Percentiles rank a stretch among this genome's conserved stretches.
Evolutionary conservation across 1,140 invertebrate species (phyloP).

Genomic region (Leptonema lineaticorne): DNA sequence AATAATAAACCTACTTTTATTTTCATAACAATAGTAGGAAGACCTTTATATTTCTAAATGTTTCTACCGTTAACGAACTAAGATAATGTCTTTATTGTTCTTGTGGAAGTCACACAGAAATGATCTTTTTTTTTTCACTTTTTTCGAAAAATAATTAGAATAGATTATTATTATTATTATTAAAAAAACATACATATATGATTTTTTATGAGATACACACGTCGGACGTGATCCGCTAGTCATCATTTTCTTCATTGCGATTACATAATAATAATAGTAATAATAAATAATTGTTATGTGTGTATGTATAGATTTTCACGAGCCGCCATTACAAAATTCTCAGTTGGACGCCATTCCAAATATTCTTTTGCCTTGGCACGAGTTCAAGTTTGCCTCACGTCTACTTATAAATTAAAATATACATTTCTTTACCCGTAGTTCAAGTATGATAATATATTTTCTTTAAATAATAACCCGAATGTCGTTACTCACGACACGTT

Average conservation of each 20-base stretch:
- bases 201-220: no score
- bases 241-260: no score
- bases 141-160: neutral
- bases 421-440: conserved; percentile 21
- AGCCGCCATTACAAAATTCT: conserved; percentile 28
- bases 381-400: conserved; percentile 28
- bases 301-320: conserved; percentile 21
- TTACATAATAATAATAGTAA: no score
- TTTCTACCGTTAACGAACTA: neutral
- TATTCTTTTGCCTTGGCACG: conserved; percentile 35
- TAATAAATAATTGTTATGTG: no score
- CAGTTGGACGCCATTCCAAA: conserved; percentile 32
- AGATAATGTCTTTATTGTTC: conserved; percentile 15
- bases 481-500: conserved; percentile 6
- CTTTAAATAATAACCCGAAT: conserved; percentile 15
- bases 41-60: no score
- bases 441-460: conserved; percentile 25
- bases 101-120: neutral
- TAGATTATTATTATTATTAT: no score
- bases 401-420: conserved; percentile 34
- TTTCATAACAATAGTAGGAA: no score
- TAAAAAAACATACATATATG: no score
- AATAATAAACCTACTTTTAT: no score
- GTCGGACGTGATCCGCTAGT: no score
- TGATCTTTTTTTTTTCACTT: neutral